Evolutionary conservation across 2,888 invertebrate genomes (phyloP).

Genomic region (Thera britannica): DNA sequence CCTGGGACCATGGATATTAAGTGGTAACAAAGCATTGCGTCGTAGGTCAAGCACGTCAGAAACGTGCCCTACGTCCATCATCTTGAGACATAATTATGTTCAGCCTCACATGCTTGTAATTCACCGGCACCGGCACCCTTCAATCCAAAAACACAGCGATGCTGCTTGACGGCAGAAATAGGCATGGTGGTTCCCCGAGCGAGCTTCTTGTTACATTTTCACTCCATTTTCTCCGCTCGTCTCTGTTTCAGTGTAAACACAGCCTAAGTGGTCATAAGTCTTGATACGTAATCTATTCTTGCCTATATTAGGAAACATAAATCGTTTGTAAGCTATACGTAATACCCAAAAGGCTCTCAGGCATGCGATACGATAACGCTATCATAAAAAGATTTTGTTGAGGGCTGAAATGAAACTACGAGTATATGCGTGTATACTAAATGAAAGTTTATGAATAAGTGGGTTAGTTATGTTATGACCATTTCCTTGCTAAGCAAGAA

Average conservation of each 20-base stretch:
- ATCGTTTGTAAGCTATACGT: constrained; percentile 50
- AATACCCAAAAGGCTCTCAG: constrained; percentile 58
- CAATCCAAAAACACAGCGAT: too few species aligned
- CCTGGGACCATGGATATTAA: too few species aligned
- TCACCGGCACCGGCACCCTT: too few species aligned
- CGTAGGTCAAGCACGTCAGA: too few species aligned
- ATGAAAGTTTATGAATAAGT: neutral
- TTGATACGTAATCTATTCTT: constrained; percentile 44
- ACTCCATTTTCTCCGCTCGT: neutral
- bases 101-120: too few species aligned
- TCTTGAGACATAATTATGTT: too few species aligned
- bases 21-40: too few species aligned
- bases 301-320: constrained; percentile 43
- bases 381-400: constrained; percentile 26
- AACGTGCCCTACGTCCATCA: too few species aligned
- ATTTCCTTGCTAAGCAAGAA: neutral
- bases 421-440: neutral
- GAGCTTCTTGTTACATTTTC: too few species aligned
- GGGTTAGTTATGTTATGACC: neutral
- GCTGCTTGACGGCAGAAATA: too few species aligned
- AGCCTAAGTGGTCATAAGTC: constrained; percentile 36
- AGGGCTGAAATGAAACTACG: constrained; percentile 17
- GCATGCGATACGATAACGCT: constrained; percentile 71
- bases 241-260: neutral
- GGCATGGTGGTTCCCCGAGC: too few species aligned